phyloP scores from a whole-genome alignment of 1,140 invertebrate species.

The Platyscapa corneri region DNA sequence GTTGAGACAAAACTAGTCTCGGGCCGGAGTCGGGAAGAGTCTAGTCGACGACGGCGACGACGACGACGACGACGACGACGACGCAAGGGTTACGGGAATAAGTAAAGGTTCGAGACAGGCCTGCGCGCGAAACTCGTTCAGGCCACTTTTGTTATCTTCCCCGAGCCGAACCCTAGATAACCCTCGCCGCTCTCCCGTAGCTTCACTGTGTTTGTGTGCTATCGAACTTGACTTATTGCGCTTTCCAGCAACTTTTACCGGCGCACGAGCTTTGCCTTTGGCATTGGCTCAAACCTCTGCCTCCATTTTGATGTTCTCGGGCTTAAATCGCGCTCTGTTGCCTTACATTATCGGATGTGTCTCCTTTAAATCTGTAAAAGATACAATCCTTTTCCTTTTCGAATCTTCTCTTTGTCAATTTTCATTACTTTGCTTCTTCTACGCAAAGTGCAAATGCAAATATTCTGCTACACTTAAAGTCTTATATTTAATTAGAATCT shows the following conservation, averaged over 20 bases:
- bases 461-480: too few relatives aligned
- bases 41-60: too few relatives aligned
- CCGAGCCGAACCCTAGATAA: constrained; percentile 40
- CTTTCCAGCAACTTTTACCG: constrained; percentile 31
- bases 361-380: neutral
- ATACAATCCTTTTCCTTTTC: neutral
- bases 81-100: neutral
- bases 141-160: constrained; percentile 54
- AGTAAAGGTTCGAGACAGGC: constrained; percentile 20
- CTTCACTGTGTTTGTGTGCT: neutral
- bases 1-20: neutral
- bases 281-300: neutral
- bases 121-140: constrained; percentile 42
- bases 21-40: too few relatives aligned
- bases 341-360: neutral
- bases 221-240: constrained; percentile 52
- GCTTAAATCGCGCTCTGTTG: neutral
- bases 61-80: too few relatives aligned
- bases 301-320: neutral
- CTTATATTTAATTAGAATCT: neutral
- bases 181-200: neutral
- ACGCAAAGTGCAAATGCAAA: too few relatives aligned
- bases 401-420: too few relatives aligned
- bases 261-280: neutral
- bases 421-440: neutral